Evolutionary conservation across 2,888 invertebrate genomes (phyloP), one percentile per base, ranked within the genome.

Genomic region (Eudiplozoon nipponicum): DNA sequence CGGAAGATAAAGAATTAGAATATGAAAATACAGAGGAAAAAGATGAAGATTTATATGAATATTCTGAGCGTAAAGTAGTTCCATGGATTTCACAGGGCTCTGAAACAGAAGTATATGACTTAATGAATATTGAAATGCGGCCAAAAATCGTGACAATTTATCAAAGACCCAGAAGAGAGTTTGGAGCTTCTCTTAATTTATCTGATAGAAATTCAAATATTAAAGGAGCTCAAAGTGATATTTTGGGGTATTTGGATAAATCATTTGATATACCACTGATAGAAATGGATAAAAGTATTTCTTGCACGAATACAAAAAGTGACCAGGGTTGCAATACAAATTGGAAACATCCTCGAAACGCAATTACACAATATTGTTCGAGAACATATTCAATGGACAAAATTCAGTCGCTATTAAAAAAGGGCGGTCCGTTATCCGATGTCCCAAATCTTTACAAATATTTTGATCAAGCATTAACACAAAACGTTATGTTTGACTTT

Each of bases 401-500:
- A 43, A 47, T 49, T 38, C 48, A 50, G 7, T 45, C 48, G 28
- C 39, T 48, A 3, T 34, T 48, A 13, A 45, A 40, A n/a, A 28
- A 26, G n/a, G 39, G 23, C 20, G 18, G 9, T 9, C 21, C 41
- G 39, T 22, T 23, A 11, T 13, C n/a, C 13, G 22, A 19, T 11
- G 4, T 18, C 2, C 11, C 2, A 13, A 17, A 23, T 13, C 20
- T 40, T 2, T 22, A 28, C n/a, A 40, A 40, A 11, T 28, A 22
- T 44, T 54, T 59, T 47, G 51, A 56, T 41, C 44, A 52, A 36
- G 53, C 56, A 4, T 46, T 59, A 28, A 57, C 59, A 45, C 59
- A 59, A 47, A 59, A 59, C 50, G 54, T 56, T 40, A 56, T 59
- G 20, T 54, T 55, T 51, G 51, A 59, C 45, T 53, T 57, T n/a